phyloP scores from a whole-genome alignment of 2,113 vertebrate species.

The Lates calcarifer region DNA sequence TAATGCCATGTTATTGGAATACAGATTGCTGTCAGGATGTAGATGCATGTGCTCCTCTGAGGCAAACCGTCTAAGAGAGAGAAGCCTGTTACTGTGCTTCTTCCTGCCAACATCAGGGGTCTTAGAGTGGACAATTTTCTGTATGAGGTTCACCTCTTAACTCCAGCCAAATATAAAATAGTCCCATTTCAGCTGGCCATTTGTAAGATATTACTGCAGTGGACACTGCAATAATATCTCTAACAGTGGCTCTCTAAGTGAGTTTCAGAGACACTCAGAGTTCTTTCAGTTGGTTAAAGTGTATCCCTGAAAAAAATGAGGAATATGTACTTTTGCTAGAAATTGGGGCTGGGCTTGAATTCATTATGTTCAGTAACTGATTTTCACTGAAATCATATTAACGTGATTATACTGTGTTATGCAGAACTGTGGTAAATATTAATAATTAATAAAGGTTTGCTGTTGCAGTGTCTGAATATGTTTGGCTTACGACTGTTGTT shows the following conservation, averaged over 20 bases:
- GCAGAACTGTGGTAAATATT: neutral
- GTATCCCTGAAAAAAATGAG: neutral
- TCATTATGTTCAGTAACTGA: neutral
- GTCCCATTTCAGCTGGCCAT: slow-evolving; percentile 33
- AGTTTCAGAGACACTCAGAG: slow-evolving; percentile 2
- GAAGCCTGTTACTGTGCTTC: slow-evolving; percentile 7
- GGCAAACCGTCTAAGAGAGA: neutral
- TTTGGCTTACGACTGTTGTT: too few species aligned
- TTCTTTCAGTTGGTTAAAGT: neutral
- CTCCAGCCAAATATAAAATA: slow-evolving; percentile 43
- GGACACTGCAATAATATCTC: slow-evolving; percentile 8
- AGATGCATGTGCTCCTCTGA: slow-evolving; percentile 19
- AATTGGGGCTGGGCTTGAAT: too few species aligned
- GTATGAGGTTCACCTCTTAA: slow-evolving; percentile 24
- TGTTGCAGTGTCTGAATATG: too few species aligned
- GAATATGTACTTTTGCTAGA: neutral
- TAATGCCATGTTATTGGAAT: slow-evolving; percentile 28
- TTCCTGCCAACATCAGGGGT: slow-evolving; percentile 8
- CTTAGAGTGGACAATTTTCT: slow-evolving; percentile 19
- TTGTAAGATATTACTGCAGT: slow-evolving; percentile 11
- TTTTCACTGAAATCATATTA: neutral
- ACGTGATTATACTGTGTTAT: neutral
- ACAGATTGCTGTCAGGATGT: slow-evolving; percentile 30
- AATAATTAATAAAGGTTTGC: neutral
- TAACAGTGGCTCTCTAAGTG: slow-evolving; percentile 12